Base-by-base conservation (phyloP, 2,797 vertebrate genomes). In the Cirrhinus mrigala region DNA sequence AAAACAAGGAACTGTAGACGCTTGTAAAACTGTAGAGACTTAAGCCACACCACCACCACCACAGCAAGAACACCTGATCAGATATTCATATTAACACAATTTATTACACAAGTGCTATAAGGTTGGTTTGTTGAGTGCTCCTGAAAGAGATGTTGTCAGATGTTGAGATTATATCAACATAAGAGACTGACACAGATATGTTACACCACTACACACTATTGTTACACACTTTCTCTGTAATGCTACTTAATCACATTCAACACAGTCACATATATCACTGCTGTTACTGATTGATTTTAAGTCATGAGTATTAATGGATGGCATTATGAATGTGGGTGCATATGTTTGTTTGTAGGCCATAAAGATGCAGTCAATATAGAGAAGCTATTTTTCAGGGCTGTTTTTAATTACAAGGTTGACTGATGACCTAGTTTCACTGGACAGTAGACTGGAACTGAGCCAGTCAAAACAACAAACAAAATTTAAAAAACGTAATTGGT, bases 311-410 rank as follows among this genome's bases (percentile, higher is more conserved):
- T 76, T 76, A 37, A 56, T 7, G 52, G 27, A 37, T 37, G 20
- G 1, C 29, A 76, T 76, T 56, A 76, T 76, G 29, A 75, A 75
- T 54, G 73, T 54, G 46, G 0, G 2, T 12, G 18, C 20, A 0
- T 12, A 20, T 52, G 2, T 29, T 75, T 33, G 27, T 75, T 75
- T 75, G 29, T 22, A 33, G 73, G 27, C 50, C 50, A 33, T 75
- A 33, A 52, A 33, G 20, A 22, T 54, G 73, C 48, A 75, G 73
- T 75, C 73, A 75, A 16, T 73, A 22, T 29, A 54, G 48, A 52
- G 71, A 33, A 75, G 50, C 33, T 75, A 29, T 50, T 75, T 75
- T 75, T 75, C n/a, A 48, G n/a, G n/a, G 70, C 9, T 33, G 27
- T 75, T 75, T 52, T 52, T 52, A 58, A 77, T 40, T 77, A 14